Evolutionary conservation across 2,888 invertebrate genomes (phyloP), one percentile per base, ranked within the genome.

Genomic region (Macrosoma leucophasiata): DNA sequence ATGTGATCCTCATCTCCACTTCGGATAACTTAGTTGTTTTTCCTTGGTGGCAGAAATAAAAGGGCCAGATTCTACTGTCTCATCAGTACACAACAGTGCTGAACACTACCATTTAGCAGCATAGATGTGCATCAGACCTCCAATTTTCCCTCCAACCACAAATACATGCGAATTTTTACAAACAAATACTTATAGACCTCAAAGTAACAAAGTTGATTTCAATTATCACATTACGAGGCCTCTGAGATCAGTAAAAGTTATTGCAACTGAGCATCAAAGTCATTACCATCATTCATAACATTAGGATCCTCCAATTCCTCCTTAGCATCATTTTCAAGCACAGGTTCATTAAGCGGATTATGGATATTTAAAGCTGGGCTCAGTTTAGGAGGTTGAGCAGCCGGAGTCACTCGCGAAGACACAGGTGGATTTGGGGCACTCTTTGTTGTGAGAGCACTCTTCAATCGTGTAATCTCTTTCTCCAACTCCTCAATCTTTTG

Each of bases 281-380:
- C 74, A 52, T 68, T 74, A 13, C 58, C 72, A 43, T 79, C 79
- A 57, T 74, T 78, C 10, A 75, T 37, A 7, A 55, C 65, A 62
- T 81, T 79, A 1, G 62, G 57, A 33, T 85, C 84, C 41, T 84
- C 85, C n/a, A 82, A 60, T 38, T 84, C 84, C 51, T 84, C 85
- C 41, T 81, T 81, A 14, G 84, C 85, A 67, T 79, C 68, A 56
- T 81, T 78, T 30, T 84, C 82, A 27, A 79, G 41, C 2, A 66
- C 71, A 19, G 73, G 81, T 29, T 82, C 82, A 43, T 78, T 70
- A 1, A 76, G 53, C 12, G 69, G 70, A 36, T 72, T 65, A 19
- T 71, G 62, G 5, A 58, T 59, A 46, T 71, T 78, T 10, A 81
- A 44, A 0, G 77, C 67, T 3, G 77, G 62, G 31, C 78, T 82